Conservation (phyloP, 2,113 vertebrate species). For the Tupaia tana region DNA sequence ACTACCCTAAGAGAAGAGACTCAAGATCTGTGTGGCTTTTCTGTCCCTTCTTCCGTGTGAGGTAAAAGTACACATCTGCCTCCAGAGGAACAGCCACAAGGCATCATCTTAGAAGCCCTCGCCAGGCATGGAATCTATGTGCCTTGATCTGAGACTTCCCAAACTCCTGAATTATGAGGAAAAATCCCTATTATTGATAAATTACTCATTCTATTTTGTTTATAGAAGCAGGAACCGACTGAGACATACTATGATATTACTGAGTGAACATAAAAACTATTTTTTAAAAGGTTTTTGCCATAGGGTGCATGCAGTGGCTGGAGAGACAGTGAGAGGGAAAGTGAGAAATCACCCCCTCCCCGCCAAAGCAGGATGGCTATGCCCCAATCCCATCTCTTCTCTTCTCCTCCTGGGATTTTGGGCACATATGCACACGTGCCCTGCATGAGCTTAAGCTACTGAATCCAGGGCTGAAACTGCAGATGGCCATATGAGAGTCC, state of each 20-base stretch:
- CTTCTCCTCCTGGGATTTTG: too few relatives aligned
- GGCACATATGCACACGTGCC: too few relatives aligned
- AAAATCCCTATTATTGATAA: background rate
- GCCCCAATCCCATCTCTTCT: too few relatives aligned
- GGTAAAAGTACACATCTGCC: too few relatives aligned
- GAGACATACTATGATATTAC: background rate
- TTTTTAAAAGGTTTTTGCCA: too few relatives aligned
- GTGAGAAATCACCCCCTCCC: too few relatives aligned
- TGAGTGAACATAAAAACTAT: background rate
- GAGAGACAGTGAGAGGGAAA: too few relatives aligned
- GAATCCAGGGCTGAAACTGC: too few relatives aligned
- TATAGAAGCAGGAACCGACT: background rate
- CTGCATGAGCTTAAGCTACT: too few relatives aligned
- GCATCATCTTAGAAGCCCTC: background rate
- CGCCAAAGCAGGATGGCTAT: too few relatives aligned
- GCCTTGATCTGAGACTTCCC: background rate
- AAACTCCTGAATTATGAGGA: background rate
- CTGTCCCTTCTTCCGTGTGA: background rate
- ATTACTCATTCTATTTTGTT: background rate
- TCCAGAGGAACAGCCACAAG: background rate
- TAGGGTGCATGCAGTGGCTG: too few relatives aligned
- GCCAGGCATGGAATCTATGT: background rate
- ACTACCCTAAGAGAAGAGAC: background rate
- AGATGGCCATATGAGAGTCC: too few relatives aligned
- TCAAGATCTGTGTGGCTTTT: background rate